Evolutionary conservation across 1,140 invertebrate species (phyloP).

Genomic region (Leptinotarsa lineolata): DNA sequence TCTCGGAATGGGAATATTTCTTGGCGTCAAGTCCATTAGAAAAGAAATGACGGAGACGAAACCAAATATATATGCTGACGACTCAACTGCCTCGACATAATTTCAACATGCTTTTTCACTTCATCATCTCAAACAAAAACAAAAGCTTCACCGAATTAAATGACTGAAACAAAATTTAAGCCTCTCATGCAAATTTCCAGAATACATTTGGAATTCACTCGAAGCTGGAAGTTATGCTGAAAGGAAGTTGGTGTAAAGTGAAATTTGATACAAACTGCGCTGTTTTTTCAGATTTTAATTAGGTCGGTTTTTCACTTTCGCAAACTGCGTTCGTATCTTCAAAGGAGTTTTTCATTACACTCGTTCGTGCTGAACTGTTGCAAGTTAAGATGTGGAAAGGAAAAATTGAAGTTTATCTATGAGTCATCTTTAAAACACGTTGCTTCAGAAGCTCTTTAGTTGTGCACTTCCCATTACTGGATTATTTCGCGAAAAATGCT

Average conservation of each 20-base stretch:
- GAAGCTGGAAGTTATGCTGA: conserved; percentile 15
- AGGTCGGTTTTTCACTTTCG: conserved; percentile 2
- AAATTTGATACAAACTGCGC: conserved; percentile 21
- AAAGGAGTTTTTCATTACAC: background rate
- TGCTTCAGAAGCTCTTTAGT: no score
- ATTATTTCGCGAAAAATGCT: no score
- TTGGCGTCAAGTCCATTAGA: conserved; percentile 12
- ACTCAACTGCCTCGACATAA: conserved; percentile 25
- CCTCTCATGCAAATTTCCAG: conserved; percentile 16
- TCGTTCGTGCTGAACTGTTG: background rate
- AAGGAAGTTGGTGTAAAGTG: conserved; percentile 15
- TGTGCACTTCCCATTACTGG: no score
- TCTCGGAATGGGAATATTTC: background rate
- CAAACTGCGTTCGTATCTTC: background rate
- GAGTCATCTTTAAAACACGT: no score
- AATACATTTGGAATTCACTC: conserved; percentile 6
- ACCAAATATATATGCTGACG: conserved; percentile 25
- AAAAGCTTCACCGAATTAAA: conserved; percentile 23
- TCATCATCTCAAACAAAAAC: conserved; percentile 28
- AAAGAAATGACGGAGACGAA: conserved; percentile 9
- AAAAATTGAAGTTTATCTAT: background rate
- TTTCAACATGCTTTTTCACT: conserved; percentile 27
- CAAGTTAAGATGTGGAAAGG: background rate
- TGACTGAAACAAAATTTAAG: conserved; percentile 8
- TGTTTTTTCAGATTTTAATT: conserved; percentile 6